Percentiles rank a stretch among this genome's conserved stretches.
Evolutionary conservation across 1,140 invertebrate genomes (phyloP).

Genomic region (Thaumatotibia leucotreta): DNA sequence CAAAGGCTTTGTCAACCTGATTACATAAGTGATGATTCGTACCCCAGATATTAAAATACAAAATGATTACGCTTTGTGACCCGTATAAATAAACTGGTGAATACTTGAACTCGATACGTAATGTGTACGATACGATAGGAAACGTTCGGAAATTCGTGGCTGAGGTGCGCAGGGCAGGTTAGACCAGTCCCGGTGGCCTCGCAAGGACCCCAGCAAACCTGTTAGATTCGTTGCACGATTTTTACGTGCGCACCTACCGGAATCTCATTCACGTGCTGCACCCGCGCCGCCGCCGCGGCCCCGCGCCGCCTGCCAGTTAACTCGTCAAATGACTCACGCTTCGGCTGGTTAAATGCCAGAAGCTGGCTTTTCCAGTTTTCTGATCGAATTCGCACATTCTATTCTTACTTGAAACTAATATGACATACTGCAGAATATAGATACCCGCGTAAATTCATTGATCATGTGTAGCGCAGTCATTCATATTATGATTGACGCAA

Average conservation of each 20-base stretch:
- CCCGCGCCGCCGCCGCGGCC: slow-evolving; percentile 49
- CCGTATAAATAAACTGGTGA: slow-evolving; percentile 38
- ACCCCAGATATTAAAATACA: slow-evolving; percentile 1
- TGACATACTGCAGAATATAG: slow-evolving; percentile 28
- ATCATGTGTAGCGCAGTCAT: not conserved
- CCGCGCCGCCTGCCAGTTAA: slow-evolving; percentile 60
- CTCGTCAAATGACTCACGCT: slow-evolving; percentile 73
- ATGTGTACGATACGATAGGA: slow-evolving; percentile 64
- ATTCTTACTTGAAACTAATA: slow-evolving; percentile 40
- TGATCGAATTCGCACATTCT: slow-evolving; percentile 65
- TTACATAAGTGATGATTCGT: slow-evolving; percentile 24
- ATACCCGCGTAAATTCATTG: slow-evolving; percentile 26
- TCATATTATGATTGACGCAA: not conserved
- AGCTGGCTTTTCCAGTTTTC: slow-evolving; percentile 72
- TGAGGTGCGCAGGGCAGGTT: slow-evolving; percentile 72
- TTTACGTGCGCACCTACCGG: slow-evolving; percentile 75
- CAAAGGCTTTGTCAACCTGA: slow-evolving; percentile 30
- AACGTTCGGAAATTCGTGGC: slow-evolving; percentile 70
- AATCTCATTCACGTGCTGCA: slow-evolving; percentile 74
- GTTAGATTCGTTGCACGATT: slow-evolving; percentile 76
- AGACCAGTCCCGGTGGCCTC: slow-evolving; percentile 74
- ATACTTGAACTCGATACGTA: slow-evolving; percentile 46
- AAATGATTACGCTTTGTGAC: slow-evolving; percentile 13
- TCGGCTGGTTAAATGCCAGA: slow-evolving; percentile 67
- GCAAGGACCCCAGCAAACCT: slow-evolving; percentile 75